phyloP scores from a whole-genome alignment of 2,888 invertebrate genomes.

The Hymenopus coronatus region DNA sequence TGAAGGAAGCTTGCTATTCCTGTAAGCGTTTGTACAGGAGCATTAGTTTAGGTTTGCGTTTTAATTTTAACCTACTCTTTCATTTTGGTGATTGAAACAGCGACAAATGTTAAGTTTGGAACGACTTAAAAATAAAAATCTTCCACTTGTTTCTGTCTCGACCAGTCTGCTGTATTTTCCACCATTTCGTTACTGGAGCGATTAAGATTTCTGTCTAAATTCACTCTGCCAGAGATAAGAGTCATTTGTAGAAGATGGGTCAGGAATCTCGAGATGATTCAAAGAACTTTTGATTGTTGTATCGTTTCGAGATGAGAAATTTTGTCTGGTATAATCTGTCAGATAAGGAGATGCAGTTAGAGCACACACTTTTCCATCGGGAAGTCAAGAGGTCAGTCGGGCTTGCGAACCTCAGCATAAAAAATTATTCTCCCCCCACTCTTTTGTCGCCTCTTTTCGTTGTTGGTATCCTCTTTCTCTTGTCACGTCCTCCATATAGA shows the following conservation, averaged over 20 bases:
- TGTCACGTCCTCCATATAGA: constrained; percentile 23
- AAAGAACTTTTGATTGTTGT: not conserved
- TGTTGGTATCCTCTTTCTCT: constrained; percentile 6
- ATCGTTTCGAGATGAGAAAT: not conserved
- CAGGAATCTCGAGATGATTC: not conserved
- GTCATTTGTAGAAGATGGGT: not conserved
- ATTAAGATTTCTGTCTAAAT: too few species aligned
- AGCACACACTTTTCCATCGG: not conserved
- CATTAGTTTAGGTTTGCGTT: too few species aligned
- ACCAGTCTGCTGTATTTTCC: too few species aligned
- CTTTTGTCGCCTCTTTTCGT: not conserved
- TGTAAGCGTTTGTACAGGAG: too few species aligned
- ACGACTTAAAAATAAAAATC: too few species aligned
- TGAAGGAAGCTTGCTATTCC: too few species aligned
- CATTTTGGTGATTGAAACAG: too few species aligned
- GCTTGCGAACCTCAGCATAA: not conserved
- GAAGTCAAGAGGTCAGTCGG: not conserved
- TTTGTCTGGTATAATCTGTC: not conserved
- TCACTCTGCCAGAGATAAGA: not conserved
- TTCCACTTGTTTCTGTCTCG: too few species aligned
- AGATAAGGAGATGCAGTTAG: not conserved
- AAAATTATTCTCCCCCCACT: not conserved
- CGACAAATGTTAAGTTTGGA: too few species aligned
- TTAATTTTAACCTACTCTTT: too few species aligned
- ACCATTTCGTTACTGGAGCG: too few species aligned